Percentiles rank a stretch among this genome's conserved stretches.
Evolutionary conservation across 1,140 invertebrate species (phyloP).

Genomic region (Medauroidea extradentata): DNA sequence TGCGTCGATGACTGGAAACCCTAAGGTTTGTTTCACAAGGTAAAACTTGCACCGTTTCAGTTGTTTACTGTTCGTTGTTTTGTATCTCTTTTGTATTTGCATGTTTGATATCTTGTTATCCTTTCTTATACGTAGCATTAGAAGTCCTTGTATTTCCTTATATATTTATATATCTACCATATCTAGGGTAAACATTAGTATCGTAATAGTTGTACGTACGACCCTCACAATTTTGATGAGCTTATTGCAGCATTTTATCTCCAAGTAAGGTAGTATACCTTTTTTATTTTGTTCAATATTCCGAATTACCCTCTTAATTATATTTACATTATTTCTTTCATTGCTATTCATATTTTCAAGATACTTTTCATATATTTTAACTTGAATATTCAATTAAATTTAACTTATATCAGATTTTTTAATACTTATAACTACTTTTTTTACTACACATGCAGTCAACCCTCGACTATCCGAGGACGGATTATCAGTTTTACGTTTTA

Average conservation of each 20-base stretch:
- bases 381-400: conserved; percentile 23
- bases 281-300: conserved; percentile 6
- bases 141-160: conserved; percentile 1
- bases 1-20: conserved; percentile 53
- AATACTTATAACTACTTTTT: no score
- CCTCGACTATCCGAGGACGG: no score
- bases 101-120: conserved; percentile 12
- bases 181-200: no score
- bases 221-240: conserved; percentile 13
- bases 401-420: no score
- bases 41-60: conserved; percentile 29
- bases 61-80: conserved; percentile 17
- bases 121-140: neutral
- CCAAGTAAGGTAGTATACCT: conserved; percentile 11
- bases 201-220: neutral
- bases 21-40: conserved; percentile 51
- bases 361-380: conserved; percentile 23
- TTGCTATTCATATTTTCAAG: conserved; percentile 3
- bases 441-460: no score
- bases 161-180: neutral
- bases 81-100: conserved; percentile 23
- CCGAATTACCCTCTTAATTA: neutral
- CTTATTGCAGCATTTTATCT: conserved; percentile 13
- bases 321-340: neutral
- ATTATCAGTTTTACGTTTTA: no score